Evolutionary conservation across 2,888 invertebrate genomes (phyloP), one percentile per base, ranked within the genome.

Genomic region (Criorhina ranunculi): DNA sequence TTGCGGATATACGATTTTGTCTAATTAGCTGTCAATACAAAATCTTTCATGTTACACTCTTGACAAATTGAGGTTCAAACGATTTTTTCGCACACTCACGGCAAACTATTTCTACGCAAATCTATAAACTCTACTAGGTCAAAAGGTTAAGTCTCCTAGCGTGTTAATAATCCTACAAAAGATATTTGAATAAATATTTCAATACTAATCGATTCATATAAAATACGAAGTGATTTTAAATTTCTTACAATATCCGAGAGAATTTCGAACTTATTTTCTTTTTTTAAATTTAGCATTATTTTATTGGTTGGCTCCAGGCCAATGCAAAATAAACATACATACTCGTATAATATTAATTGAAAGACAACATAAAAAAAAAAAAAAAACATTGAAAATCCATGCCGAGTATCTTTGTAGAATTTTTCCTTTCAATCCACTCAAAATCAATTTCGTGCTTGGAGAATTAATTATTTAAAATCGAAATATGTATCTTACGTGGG

Each of bases 281-380:
- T 64, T 24, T 33, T 79, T 69, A 59, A 78, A 69, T 83, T 77
- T 86, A 73, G 70, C 78, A 70, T 44, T 57, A 60, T 83, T 81
- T 86, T 83, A 86, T 87, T 87, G 80, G 62, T 72, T 87, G 86
- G 87, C 86, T 51, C 12, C 7, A 19, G 29, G 86, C 87, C 87
- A 87, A 64, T 60, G 70, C 73, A 77, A 83, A 77, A 87, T 81
- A 80, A 80, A 87, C 73, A 76, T 64, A 24, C 24, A 24, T 24
- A 24, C n/a, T n/a, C 24, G 24, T 24, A 64, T 73, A 49, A 55
- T 51, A 59, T 78, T 62, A 78, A 83, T 83, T 78, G 83, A 73
- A 83, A 82, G 72, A 66, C 53, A 82, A 46, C 70, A 67, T 67
- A 15, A 62, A 49, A 66, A 55, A 66, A n/a, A 53, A 51, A 55